Evolutionary conservation across 2,888 invertebrate genomes (phyloP).

Genomic region (Limnephilus lunatus): DNA sequence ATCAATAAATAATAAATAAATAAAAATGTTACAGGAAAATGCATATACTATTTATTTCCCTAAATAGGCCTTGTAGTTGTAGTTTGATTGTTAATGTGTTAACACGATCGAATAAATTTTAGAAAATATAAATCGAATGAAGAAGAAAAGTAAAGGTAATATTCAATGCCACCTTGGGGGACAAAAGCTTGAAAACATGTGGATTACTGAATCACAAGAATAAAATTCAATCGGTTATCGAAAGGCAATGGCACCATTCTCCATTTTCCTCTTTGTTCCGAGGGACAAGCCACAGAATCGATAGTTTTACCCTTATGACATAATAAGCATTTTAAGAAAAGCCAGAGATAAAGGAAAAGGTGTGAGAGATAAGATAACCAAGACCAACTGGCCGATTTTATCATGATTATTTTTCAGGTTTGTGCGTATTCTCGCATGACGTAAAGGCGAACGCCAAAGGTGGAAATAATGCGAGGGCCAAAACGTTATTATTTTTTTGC

Average conservation of each 20-base stretch:
- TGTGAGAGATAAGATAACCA: neutral
- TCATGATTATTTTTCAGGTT: neutral
- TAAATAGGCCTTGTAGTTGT: too few relatives aligned
- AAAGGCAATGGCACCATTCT: neutral
- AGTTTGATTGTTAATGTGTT: too few relatives aligned
- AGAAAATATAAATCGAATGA: too few relatives aligned
- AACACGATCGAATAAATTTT: too few relatives aligned
- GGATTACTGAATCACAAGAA: neutral
- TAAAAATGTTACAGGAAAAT: too few relatives aligned
- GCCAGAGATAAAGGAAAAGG: neutral
- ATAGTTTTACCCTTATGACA: conserved; percentile 14
- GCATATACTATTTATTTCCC: too few relatives aligned
- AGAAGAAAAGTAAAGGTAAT: neutral
- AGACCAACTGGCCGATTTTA: neutral
- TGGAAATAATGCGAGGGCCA: neutral
- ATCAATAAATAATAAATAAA: too few relatives aligned
- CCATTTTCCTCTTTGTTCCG: conserved; percentile 12
- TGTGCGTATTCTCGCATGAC: neutral
- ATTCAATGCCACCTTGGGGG: neutral
- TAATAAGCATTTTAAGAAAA: neutral
- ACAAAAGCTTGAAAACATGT: neutral
- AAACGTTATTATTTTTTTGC: neutral
- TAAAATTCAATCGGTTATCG: conserved; percentile 24
- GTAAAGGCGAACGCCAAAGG: neutral
- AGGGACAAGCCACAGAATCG: neutral